Base-by-base conservation (phyloP, 1,140 invertebrate genomes). In the Drosophila bocqueti region DNA sequence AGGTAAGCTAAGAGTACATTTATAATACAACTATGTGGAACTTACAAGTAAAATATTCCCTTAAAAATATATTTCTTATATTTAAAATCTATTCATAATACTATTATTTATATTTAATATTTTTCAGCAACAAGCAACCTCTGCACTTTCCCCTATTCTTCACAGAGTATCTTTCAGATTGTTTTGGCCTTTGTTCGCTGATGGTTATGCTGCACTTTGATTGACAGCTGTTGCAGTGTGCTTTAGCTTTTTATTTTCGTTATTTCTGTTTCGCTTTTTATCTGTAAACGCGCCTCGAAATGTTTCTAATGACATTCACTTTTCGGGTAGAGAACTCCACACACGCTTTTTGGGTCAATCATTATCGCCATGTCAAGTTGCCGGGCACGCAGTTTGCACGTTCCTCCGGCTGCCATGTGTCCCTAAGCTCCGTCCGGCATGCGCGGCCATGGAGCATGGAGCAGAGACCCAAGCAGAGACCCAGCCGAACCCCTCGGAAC, bases 231-330 rank as follows among this genome's bases (percentile, higher is more conserved):
- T 66, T 84, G 77, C 83, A 84, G 80, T 67, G 77, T 72, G 81
- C 66, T 36, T 79, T 57, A 46, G 52, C 54, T 76, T 83, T 65
- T 59, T 84, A 45, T 81, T 75, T 77, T 81, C 65, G 47, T 59
- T 36, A 69, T 75, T 76, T 69, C 69, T 77, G 36, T 65, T 62
- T 55, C 58, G 46, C 67, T 72, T 74, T 83, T 79, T 87, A 89
- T 89, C 84, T 90, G 84, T 45, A 61, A 60, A 50, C 52, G 52
- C 80, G 81, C 64, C 65, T 66, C 76, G 63, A 80, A 75, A 83
- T 73, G 81, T 55, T 76, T 89, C 85, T 89, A 89, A 89, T 89
- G 85, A 89, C 85, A 89, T 90, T 89, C 85, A 89, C 85, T 90
- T 89, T 85, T 87, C 54, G 79, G 83, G 36, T 7, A 62, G 83